Percentiles rank a stretch among this genome's conserved stretches.
Evolutionary conservation across 2,888 invertebrate genomes (phyloP).

Genomic region (Cepaea hortensis): DNA sequence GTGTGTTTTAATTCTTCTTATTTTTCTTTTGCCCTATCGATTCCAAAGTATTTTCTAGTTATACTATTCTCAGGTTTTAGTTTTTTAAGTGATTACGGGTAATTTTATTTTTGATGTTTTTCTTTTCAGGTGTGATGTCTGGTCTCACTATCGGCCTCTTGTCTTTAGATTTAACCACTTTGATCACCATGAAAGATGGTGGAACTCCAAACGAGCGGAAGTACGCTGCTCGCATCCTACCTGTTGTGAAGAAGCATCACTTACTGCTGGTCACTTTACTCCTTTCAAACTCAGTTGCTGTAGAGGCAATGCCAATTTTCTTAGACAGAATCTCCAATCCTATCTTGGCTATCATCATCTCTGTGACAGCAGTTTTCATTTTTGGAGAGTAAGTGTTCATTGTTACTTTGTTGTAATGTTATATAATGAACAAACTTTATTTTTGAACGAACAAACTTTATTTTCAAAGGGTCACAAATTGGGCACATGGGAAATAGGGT

Average conservation of each 20-base stretch:
- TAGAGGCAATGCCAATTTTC: conserved; percentile 76
- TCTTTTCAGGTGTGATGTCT: conserved; percentile 73
- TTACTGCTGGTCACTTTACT: conserved; percentile 74
- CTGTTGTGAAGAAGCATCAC: conserved; percentile 73
- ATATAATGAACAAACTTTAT: background rate
- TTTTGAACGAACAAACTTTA: too few relatives aligned
- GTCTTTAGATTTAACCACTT: conserved; percentile 72
- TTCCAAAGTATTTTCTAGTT: too few relatives aligned
- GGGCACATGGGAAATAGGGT: too few relatives aligned
- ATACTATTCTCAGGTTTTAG: too few relatives aligned
- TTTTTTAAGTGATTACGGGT: background rate
- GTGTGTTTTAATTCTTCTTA: too few relatives aligned
- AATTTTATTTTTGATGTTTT: background rate
- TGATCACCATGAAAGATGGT: conserved; percentile 71
- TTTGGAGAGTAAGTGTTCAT: conserved; percentile 75
- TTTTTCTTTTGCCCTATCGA: too few relatives aligned
- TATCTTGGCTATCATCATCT: conserved; percentile 72
- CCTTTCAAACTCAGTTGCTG: conserved; percentile 74
- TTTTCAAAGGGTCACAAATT: too few relatives aligned
- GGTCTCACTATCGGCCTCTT: conserved; percentile 76
- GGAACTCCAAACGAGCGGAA: conserved; percentile 69
- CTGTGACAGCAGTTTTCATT: conserved; percentile 74
- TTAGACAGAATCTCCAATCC: conserved; percentile 73
- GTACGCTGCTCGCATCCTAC: conserved; percentile 72
- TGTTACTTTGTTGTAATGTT: background rate